A percentile compares a stretch with the other conserved stretches of the same genome.
Conservation (phyloP, 2,113 vertebrate genomes). For the Nansenia antarctica region DNA sequence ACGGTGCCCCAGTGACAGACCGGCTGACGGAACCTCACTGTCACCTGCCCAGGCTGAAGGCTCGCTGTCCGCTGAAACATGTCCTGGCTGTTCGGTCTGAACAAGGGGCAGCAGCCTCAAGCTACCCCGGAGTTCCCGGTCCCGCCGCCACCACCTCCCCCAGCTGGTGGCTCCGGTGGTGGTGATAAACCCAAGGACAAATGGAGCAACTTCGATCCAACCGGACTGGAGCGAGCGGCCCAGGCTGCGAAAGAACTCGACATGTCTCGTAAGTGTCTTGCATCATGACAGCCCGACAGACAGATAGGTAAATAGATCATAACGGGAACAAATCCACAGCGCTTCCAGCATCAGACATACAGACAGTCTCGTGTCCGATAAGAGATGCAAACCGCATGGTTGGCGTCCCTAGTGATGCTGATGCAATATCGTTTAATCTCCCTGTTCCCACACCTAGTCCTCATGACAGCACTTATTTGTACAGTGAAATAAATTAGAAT, state of each 20-base stretch:
- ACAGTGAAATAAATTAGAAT: neutral
- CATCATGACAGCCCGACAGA: no score
- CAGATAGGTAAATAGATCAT: neutral
- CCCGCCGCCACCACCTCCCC: constrained; percentile 58
- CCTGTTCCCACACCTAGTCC: neutral
- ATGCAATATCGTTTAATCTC: neutral
- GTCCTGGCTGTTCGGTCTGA: constrained; percentile 95
- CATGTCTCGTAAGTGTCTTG: constrained; percentile 85
- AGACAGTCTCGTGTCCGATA: neutral
- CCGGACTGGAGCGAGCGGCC: constrained; percentile 94
- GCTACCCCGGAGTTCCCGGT: constrained; percentile 60
- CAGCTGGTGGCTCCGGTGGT: constrained; percentile 70
- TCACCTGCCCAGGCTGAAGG: constrained; percentile 19
- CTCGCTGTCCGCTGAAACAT: constrained; percentile 60
- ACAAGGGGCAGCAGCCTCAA: constrained; percentile 76
- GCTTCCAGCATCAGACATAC: neutral
- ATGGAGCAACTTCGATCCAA: constrained; percentile 99
- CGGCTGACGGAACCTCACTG: neutral
- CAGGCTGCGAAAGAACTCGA: constrained; percentile 93
- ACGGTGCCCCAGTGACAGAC: constrained; percentile 37
- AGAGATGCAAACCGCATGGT: neutral
- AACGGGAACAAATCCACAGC: no score
- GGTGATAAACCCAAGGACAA: constrained; percentile 94
- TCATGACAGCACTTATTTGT: neutral
- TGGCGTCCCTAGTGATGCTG: constrained; percentile 7